Evolutionary conservation across 1,140 invertebrate species (phyloP).

Genomic region (Amphibalanus amphitrite): DNA sequence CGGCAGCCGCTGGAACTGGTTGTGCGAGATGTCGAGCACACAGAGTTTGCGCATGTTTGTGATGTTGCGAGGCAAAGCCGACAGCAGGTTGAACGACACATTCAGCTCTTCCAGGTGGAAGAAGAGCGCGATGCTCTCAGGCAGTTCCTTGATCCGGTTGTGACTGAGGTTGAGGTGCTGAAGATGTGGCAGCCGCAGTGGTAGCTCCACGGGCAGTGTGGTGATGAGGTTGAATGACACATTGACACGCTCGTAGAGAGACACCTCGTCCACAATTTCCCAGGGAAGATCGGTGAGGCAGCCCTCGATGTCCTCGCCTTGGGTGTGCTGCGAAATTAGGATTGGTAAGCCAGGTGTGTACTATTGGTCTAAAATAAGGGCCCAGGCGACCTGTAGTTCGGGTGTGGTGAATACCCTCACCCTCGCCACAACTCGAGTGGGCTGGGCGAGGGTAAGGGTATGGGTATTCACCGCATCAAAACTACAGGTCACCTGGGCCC

Average conservation of each 20-base stretch:
- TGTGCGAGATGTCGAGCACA: background rate
- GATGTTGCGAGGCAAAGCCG: conserved; percentile 23
- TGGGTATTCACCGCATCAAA: too few relatives aligned
- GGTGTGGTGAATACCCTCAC: too few relatives aligned
- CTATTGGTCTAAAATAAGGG: too few relatives aligned
- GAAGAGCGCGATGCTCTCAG: conserved; percentile 26
- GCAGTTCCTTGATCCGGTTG: conserved; percentile 23
- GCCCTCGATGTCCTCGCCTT: background rate
- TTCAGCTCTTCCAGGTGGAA: conserved; percentile 28
- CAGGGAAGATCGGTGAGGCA: background rate
- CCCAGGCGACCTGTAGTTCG: too few relatives aligned
- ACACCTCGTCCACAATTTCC: background rate
- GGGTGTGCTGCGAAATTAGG: background rate
- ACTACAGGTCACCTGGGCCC: too few relatives aligned
- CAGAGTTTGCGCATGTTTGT: conserved; percentile 20
- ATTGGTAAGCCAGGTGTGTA: background rate
- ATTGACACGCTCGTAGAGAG: background rate
- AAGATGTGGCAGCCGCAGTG: conserved; percentile 26
- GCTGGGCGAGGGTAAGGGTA: too few relatives aligned
- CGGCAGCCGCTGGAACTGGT: background rate
- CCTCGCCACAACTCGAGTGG: too few relatives aligned
- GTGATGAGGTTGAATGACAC: conserved; percentile 14
- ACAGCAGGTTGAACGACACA: conserved; percentile 25
- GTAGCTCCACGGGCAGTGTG: conserved; percentile 24
- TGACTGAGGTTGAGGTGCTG: conserved; percentile 25